phyloP scores from a whole-genome alignment of 2,888 invertebrate species.

The Athalia rosae region DNA sequence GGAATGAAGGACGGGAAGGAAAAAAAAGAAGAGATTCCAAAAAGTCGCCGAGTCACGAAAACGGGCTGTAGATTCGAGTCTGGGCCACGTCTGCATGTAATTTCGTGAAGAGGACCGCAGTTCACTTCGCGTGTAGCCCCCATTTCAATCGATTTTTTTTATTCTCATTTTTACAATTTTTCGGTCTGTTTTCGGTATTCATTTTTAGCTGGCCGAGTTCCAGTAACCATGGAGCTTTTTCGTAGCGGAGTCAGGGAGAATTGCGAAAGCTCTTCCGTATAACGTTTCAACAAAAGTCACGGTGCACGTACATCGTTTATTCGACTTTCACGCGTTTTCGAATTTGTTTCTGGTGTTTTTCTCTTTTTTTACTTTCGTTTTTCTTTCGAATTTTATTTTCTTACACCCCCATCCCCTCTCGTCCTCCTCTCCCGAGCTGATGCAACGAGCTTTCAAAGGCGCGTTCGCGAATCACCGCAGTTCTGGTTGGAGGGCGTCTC shows the following conservation, averaged over 20 bases:
- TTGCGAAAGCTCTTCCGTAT: slow-evolving; percentile 46
- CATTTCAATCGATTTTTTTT: background rate
- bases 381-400: slow-evolving; percentile 26
- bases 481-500: slow-evolving; percentile 33
- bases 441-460: slow-evolving; percentile 12
- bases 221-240: background rate
- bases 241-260: too few relatives aligned
- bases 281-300: slow-evolving; percentile 60
- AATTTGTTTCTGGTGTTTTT: too few relatives aligned
- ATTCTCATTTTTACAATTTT: background rate
- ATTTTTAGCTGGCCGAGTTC: slow-evolving; percentile 31
- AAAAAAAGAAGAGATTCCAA: too few relatives aligned
- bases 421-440: too few relatives aligned
- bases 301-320: slow-evolving; percentile 55
- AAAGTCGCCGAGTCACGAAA: too few relatives aligned
- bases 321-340: too few relatives aligned
- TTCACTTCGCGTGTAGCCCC: too few relatives aligned
- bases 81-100: too few relatives aligned
- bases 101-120: too few relatives aligned
- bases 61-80: too few relatives aligned
- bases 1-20: too few relatives aligned
- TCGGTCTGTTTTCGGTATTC: background rate
- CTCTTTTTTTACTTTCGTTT: too few relatives aligned
- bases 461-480: slow-evolving; percentile 14
- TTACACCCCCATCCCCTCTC: background rate